These are phyloP conservation scores for Micromussa lordhowensis DNA, from an alignment of 92 coral and sea anemone species.

Conservation along the genomic window DNA sequence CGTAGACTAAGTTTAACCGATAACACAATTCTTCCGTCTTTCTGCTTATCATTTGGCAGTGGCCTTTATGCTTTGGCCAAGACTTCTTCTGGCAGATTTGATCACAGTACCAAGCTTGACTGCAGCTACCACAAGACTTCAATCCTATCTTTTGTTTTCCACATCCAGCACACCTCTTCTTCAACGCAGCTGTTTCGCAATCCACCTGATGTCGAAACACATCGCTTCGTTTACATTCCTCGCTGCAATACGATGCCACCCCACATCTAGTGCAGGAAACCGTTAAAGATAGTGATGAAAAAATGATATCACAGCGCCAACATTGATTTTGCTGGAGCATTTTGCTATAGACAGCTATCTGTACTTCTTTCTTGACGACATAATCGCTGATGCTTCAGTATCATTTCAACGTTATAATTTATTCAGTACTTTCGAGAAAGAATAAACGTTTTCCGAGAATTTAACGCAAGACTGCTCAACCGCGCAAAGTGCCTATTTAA, in stretches of 20 bases:
- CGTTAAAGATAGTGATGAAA: neutral
- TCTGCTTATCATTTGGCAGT: constrained; percentile 46
- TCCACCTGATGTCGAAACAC: constrained; percentile 57
- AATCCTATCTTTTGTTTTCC: constrained; percentile 10
- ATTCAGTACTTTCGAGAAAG: neutral
- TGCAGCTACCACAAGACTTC: constrained; percentile 62
- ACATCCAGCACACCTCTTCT: constrained; percentile 57
- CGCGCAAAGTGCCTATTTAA: too few relatives aligned
- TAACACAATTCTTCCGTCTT: constrained; percentile 9
- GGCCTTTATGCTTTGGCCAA: constrained; percentile 57
- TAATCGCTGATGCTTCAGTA: neutral
- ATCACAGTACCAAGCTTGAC: constrained; percentile 70
- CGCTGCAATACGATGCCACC: constrained; percentile 66
- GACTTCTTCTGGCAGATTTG: constrained; percentile 57
- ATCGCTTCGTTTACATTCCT: constrained; percentile 51
- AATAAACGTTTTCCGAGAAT: neutral
- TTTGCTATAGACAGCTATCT: neutral
- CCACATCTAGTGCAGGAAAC: neutral
- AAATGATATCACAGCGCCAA: constrained; percentile 6
- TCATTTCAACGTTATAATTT: neutral
- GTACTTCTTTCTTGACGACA: neutral
- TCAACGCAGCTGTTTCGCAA: constrained; percentile 48
- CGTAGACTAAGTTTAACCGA: neutral
- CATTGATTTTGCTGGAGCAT: neutral
- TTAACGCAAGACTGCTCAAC: too few relatives aligned